Evolutionary conservation across 2,888 invertebrate species (phyloP), one percentile per base, ranked within the genome.

Genomic region (Pachliopta kotzebuea): DNA sequence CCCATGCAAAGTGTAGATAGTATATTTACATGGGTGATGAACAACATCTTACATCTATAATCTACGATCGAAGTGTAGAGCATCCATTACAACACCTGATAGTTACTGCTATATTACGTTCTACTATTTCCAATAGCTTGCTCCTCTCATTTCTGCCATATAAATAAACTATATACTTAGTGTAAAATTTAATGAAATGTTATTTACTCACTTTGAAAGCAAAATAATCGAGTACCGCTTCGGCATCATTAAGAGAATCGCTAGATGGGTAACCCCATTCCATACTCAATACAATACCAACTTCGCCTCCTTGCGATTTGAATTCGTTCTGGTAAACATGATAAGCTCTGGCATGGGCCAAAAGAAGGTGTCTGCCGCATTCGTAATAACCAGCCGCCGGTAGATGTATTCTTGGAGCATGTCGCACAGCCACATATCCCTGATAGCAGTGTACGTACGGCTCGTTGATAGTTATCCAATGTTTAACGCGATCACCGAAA

Each of bases 401-500:
- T 2, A 81, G 77, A 23, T 80, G 71, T 0, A 87, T 66, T 62
- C 76, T 74, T 9, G 84, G 85, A 18, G 83, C 80, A 55, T 70
- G 71, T 0, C 58, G 62, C 1, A 68, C 76, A 6, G 17, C 58
- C 1, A 85, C 87, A 71, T 93, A 93, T 0, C 89, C 91, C 0
- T 68, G 64, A 17, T 70, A 63, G 64, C 83, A 86, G 63, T 79
- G 77, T 53, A 78, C 70, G 56, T 73, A 76, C 0, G 93, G 93
- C 68, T 93, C 93, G 73, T 94, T 93, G 61, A 93, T 85, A 0
- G 93, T 93, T 20, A 92, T 84, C 93, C 93, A 93, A 37, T 79
- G 73, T 70, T 92, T 86, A 0, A 86, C 91, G 65, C 88, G 77
- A 69, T 90, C 89, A 2, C 92, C 91, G 69, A 87, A 91, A 31